Evolutionary conservation across 2,113 vertebrate genomes (phyloP).

Genomic region (Dicaeum eximium): DNA sequence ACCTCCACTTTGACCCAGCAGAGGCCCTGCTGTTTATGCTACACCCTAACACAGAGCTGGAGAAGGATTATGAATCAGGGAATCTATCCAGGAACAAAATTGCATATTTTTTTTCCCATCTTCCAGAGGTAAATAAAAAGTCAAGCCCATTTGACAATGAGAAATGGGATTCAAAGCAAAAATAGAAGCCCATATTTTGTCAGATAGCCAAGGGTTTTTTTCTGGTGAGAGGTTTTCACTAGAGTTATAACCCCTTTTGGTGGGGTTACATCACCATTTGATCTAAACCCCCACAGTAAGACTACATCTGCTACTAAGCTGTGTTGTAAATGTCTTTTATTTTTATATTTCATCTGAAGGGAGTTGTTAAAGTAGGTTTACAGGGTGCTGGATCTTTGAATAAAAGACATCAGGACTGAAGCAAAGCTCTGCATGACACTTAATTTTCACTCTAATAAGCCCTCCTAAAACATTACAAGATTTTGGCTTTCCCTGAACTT

Average conservation of each 20-base stretch:
- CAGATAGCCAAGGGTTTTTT: slow-evolving; percentile 56
- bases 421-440: slow-evolving; percentile 74
- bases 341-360: slow-evolving; percentile 83
- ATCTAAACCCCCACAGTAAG: slow-evolving; percentile 76
- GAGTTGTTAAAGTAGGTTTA: slow-evolving; percentile 80
- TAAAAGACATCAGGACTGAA: slow-evolving; percentile 75
- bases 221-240: slow-evolving; percentile 73
- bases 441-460: slow-evolving; percentile 79
- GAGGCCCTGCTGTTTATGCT: not conserved
- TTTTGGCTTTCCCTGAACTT: slow-evolving; percentile 65
- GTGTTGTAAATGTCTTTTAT: slow-evolving; percentile 84
- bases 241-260: slow-evolving; percentile 69
- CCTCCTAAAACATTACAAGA: slow-evolving; percentile 76
- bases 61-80: slow-evolving; percentile 33
- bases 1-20: not conserved
- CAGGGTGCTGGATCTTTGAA: slow-evolving; percentile 79
- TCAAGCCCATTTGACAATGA: slow-evolving; percentile 50
- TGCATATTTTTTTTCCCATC: not conserved
- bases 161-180: slow-evolving; percentile 67
- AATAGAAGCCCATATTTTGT: slow-evolving; percentile 67
- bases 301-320: slow-evolving; percentile 85
- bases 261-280: slow-evolving; percentile 79
- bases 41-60: not conserved
- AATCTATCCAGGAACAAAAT: slow-evolving; percentile 60
- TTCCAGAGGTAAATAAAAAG: slow-evolving; percentile 53